Conservation (phyloP, 1,140 invertebrate species). For the Monomorium pharaonis region DNA sequence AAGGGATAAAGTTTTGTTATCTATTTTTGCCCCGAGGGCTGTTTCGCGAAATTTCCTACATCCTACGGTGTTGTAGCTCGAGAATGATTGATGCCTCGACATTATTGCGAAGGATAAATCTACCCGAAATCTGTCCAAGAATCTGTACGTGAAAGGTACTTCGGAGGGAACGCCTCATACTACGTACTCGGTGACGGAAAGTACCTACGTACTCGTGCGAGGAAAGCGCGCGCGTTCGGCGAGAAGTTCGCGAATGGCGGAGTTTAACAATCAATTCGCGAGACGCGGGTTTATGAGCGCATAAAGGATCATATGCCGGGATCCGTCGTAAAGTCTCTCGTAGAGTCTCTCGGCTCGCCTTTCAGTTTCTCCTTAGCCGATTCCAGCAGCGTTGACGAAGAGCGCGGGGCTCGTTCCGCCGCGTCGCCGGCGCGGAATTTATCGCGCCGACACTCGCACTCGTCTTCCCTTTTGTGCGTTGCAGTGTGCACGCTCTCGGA, state of each 20-base stretch:
- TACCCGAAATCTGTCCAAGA: slow-evolving; percentile 2
- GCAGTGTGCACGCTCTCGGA: neutral
- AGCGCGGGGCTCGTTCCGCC: slow-evolving; percentile 18
- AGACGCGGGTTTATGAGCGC: slow-evolving; percentile 65
- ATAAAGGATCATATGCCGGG: slow-evolving; percentile 70
- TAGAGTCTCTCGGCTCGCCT: slow-evolving; percentile 7
- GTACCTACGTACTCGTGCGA: neutral
- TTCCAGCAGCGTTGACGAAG: slow-evolving; percentile 61
- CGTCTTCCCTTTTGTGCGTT: slow-evolving; percentile 39
- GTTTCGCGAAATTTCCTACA: slow-evolving; percentile 1
- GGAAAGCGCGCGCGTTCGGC: neutral
- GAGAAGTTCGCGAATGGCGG: slow-evolving; percentile 58
- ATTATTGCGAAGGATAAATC: slow-evolving; percentile 20
- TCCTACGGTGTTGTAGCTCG: neutral
- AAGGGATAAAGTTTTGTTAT: neutral
- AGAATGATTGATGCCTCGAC: slow-evolving; percentile 15
- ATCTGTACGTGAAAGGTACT: slow-evolving; percentile 4
- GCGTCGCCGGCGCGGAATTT: slow-evolving; percentile 45
- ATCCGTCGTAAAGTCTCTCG: slow-evolving; percentile 66
- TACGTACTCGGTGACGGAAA: neutral
- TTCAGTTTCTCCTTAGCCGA: slow-evolving; percentile 63
- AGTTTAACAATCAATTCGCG: slow-evolving; percentile 67
- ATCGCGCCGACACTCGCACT: slow-evolving; percentile 56
- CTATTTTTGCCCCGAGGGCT: neutral
- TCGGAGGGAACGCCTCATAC: neutral